Evolutionary conservation across 2,113 vertebrate genomes (phyloP), one percentile per base, ranked within the genome.

Genomic region (Phylloscopus whistleri): DNA sequence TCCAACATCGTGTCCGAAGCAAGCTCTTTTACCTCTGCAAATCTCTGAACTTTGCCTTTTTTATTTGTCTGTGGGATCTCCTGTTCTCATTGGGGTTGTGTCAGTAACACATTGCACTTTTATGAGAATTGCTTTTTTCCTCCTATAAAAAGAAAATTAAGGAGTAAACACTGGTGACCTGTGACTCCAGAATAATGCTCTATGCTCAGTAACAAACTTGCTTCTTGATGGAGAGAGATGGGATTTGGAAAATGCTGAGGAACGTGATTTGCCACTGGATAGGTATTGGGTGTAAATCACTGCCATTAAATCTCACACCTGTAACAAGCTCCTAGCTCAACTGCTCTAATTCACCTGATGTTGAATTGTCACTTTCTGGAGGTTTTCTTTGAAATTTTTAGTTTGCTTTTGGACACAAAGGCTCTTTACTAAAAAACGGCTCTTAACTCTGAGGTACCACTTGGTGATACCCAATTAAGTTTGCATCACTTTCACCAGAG

Each of bases 61-160:
- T 33, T 3, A 24, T 63, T 85, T 78, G 10, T 15, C 21, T 64
- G 0, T 35, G 21, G 18, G 37, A 67, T 48, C 16, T 9, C 18
- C 2, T 43, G 4, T 30, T 33, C 8, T 74, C 4, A 0, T 5
- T 48, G 60, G 20, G 8, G 2, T 39, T 67, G 13, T 66, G 51
- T 66, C 17, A 46, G 31, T 44, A 89, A 62, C 7, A 20, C 8
- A 28, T 2, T 41, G 26, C 35, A 63, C 33, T 86, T 72, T 68
- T 33, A 43, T 43, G 7, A 51, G 26, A 46, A 30, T 59, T 85
- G 33, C 17, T 82, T 16, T 62, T 78, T 85, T 30, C 19, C 3
- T 76, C 18, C 19, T 24, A 22, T 13, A n/a, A 59, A 79, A 62
- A 41, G 7, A 49, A 60, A 69, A 60, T 4, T 3, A 60, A 86